A percentile compares a stretch with the other conserved stretches of the same genome.
phyloP scores from a whole-genome alignment of 2,888 invertebrate genomes.

The Adelognathus sp. region DNA sequence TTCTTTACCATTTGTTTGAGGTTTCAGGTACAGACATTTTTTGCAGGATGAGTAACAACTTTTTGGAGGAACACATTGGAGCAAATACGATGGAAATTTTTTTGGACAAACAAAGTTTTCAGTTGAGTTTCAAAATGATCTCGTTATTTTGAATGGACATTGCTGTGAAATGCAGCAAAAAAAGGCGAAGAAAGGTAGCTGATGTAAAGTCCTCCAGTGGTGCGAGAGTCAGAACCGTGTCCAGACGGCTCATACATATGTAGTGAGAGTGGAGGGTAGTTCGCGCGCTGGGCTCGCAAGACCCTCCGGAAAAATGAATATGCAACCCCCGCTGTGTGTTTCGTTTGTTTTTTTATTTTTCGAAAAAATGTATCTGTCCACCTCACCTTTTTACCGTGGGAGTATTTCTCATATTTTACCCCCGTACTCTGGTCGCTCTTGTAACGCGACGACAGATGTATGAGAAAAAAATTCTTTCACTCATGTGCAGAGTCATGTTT shows the following conservation, averaged over 20 bases:
- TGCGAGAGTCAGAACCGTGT: conserved; percentile 64
- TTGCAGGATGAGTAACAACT: too few relatives aligned
- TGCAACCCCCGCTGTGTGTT: conserved; percentile 65
- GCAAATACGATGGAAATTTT: too few relatives aligned
- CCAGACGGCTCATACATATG: conserved; percentile 77
- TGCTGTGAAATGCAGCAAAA: not conserved
- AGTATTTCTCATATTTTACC: conserved; percentile 21
- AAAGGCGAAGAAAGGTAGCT: conserved; percentile 23
- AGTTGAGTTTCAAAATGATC: too few relatives aligned
- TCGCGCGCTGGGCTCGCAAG: conserved; percentile 45
- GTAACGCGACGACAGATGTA: conserved; percentile 12
- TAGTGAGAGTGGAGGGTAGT: conserved; percentile 51
- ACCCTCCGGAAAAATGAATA: conserved; percentile 77
- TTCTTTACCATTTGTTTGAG: too few relatives aligned
- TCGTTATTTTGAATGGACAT: conserved; percentile 18
- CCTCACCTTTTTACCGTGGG: conserved; percentile 41
- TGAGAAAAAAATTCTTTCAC: not conserved
- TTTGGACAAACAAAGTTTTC: too few relatives aligned
- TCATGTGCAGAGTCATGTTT: not conserved
- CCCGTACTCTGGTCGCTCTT: not conserved
- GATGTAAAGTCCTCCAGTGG: conserved; percentile 52
- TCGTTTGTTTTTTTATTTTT: conserved; percentile 70
- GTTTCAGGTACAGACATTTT: too few relatives aligned
- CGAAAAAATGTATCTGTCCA: conserved; percentile 69
- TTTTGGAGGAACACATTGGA: too few relatives aligned